Evolutionary conservation across 2,113 vertebrate genomes (phyloP), one percentile per base, ranked within the genome.

Genomic region (Drymodes brunneopygia): DNA sequence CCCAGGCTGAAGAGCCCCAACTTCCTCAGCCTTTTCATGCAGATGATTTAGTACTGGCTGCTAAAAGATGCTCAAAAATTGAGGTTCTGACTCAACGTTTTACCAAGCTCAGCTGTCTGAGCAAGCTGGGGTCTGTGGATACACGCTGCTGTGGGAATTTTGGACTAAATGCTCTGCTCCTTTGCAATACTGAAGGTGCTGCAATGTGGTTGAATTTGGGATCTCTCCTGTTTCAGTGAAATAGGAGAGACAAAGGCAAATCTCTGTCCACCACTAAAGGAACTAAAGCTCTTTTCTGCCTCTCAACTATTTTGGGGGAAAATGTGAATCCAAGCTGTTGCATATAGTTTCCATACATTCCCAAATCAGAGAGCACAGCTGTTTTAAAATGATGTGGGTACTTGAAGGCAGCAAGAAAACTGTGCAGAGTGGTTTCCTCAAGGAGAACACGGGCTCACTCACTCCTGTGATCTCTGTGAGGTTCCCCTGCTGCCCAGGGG

Each of bases 61-160:
- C 11, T 58, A 3, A 61, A 88, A 77, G 18, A 51, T 2, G 24
- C 45, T 44, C 42, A 38, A 35, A 78, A 86, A 33, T 12, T 6
- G 20, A 47, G 15, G n/a, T 57, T 77, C 31, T 78, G 56, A 9
- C 28, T 47, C 64, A 60, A 17, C 3, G 8, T 12, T 79, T 84
- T 6, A 42, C 28, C 28, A 45, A 9, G 7, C n/a, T 78, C 54
- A 71, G 22, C 17, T 83, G 2, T 6, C 11, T 70, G 82, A 58
- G 54, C n/a, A 27, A 81, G 7, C 1, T 16, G 50, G 27, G 16
- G 15, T 86, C 8, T 29, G 2, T 54, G 48, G 48, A 12, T 45
- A 22, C 72, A 44, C 1, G 0, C 8, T 44, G 40, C 11, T 10
- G 6, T 4, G 12, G 28, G 40, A 53, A 45, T 14, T 42, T 51